Percentiles rank a stretch among this genome's conserved stretches.
Evolutionary conservation across 2,797 vertebrate genomes (phyloP).

Genomic region (Tachyglossus aculeatus): DNA sequence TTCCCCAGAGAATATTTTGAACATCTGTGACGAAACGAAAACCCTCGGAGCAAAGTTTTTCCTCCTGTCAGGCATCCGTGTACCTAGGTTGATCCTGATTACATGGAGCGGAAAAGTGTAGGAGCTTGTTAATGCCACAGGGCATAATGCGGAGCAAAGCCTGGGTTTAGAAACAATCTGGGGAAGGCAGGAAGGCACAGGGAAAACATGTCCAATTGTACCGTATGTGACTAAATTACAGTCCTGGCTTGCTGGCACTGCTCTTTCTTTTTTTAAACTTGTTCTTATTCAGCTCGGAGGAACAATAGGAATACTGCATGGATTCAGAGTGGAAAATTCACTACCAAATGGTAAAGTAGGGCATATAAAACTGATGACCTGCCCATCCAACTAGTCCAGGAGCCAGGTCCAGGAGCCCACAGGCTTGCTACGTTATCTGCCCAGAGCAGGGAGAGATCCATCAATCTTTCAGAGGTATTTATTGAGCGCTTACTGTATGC

Average conservation of each 20-base stretch:
- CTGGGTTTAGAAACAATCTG: neutral
- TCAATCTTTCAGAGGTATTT: too few species aligned
- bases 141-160: neutral
- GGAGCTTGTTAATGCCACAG: neutral
- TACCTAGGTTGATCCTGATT: neutral
- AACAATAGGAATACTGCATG: constrained; percentile 15
- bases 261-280: neutral
- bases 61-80: neutral
- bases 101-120: neutral
- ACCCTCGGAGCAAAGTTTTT: neutral
- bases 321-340: neutral
- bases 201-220: neutral
- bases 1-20: neutral
- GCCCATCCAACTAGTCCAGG: too few species aligned
- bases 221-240: neutral
- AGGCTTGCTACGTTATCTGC: too few species aligned
- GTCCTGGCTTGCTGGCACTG: neutral
- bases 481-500: too few species aligned
- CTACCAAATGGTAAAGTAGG: neutral
- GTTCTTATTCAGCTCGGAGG: constrained; percentile 4
- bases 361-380: too few species aligned
- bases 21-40: neutral
- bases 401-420: too few species aligned
- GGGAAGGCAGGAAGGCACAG: neutral
- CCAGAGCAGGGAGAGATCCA: too few species aligned